A percentile compares a stretch with the other conserved stretches of the same genome.
Evolutionary conservation across 2,113 vertebrate genomes (phyloP).

Genomic region (Platichthys stellatus): DNA sequence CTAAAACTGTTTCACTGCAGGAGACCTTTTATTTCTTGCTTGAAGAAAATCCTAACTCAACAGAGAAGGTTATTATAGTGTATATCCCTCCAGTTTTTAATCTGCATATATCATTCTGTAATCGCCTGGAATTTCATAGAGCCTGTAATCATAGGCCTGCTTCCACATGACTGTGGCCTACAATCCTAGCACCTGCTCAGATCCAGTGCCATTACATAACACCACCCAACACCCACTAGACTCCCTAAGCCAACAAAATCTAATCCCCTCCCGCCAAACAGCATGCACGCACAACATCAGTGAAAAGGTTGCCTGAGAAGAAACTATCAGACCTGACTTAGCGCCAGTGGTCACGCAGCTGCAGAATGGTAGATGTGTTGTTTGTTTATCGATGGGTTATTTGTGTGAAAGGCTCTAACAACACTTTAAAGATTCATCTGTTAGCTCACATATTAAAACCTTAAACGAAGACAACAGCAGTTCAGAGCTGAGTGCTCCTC

Average conservation of each 20-base stretch:
- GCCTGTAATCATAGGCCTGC: conserved; percentile 2
- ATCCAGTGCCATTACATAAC: conserved; percentile 24
- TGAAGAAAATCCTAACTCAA: background rate
- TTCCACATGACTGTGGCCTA: background rate
- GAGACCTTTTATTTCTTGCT: too few species aligned
- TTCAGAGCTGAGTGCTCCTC: background rate
- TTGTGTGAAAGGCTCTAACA: too few species aligned
- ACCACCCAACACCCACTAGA: background rate
- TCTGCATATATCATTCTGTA: conserved; percentile 1
- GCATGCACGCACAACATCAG: background rate
- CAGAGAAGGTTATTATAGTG: background rate
- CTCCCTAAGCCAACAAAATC: conserved; percentile 25
- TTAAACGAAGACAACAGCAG: too few species aligned
- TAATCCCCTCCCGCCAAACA: background rate
- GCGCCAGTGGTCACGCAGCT: background rate
- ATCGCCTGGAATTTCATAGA: background rate
- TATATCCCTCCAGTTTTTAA: background rate
- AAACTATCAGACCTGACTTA: conserved; percentile 9
- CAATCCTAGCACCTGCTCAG: conserved; percentile 13
- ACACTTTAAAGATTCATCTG: too few species aligned
- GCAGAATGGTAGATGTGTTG: background rate
- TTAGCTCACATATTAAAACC: too few species aligned
- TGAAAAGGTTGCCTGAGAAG: too few species aligned
- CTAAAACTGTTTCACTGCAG: too few species aligned
- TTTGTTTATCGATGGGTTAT: too few species aligned